Evolutionary conservation across 2,888 invertebrate species (phyloP), one percentile per base, ranked within the genome.

Genomic region (Ophion ventricosus): DNA sequence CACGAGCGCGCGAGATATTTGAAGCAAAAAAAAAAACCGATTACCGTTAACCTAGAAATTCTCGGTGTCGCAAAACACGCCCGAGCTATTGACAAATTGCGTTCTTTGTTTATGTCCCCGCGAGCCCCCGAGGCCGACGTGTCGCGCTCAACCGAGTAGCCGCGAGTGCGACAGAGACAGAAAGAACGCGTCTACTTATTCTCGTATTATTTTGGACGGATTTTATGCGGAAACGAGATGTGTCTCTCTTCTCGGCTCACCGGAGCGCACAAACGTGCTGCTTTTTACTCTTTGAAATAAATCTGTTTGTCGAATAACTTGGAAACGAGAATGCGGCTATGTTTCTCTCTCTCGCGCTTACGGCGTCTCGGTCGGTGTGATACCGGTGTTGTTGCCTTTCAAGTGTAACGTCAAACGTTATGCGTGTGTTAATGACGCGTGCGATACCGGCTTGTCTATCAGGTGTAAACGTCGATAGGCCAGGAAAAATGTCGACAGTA

Each of bases 1-100:
- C 49, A 67, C 72, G 57, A 57, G 35, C 20, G 14, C 25, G 8
- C 40, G 5, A 40, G 70, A 70, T 70, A 57, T 70, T 49, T 14
- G 3, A 4, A 40, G 40, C 8, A 40, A 40, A 40, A 2, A n/a
- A 72, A 72, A 35, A 57, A 59, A 23, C 11, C 59, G 72, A 56
- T 35, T 35, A 26, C 29, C 57, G 57, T 59, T 35, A 57, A 57
- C 67, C 49, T 67, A 67, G 43, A 67, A 56, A 72, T 59, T 2
- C 29, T 49, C 43, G 49, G 17, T 2, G 17, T 49, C 4, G 17
- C 1, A 17, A 49, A 49, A 49, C 17, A 49, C 17, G 17, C 4
- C 17, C 49, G 49, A 43, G 17, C 49, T 5, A 35, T 35, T 14
- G 49, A 49, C 17, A 49, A 49, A 49, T 14, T 49, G 14, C 17